Conservation (phyloP, 2,888 invertebrate species). For the Dendrolimus pini region DNA sequence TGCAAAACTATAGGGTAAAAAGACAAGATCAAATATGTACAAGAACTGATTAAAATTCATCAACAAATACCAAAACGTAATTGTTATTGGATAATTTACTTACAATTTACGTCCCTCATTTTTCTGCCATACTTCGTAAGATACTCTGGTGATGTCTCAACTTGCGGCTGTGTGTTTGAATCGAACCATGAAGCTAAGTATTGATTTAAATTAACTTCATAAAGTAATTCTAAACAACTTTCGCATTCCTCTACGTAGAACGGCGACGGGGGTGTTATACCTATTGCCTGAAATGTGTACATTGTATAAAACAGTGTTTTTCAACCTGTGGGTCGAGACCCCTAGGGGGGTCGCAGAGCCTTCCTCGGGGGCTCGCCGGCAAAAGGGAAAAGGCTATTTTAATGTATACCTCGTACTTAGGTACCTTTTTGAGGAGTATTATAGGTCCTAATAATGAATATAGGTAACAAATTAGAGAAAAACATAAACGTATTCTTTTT, state of each 20-base stretch:
- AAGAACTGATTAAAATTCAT: too few species aligned
- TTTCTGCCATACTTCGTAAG: conserved; percentile 55
- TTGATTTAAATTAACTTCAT: conserved; percentile 85
- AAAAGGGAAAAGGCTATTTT: neutral
- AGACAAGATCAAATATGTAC: too few species aligned
- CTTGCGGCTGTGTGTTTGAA: conserved; percentile 80
- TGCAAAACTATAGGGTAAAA: too few species aligned
- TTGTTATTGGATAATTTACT: conserved; percentile 19
- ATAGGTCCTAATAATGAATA: too few species aligned
- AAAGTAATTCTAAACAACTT: conserved; percentile 86
- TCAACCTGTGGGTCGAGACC: too few species aligned
- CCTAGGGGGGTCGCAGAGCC: too few species aligned
- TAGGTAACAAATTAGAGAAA: too few species aligned
- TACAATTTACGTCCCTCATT: conserved; percentile 51
- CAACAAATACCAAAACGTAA: too few species aligned
- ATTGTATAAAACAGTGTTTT: neutral
- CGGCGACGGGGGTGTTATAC: conserved; percentile 82
- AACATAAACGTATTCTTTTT: too few species aligned
- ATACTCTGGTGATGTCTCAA: conserved; percentile 52
- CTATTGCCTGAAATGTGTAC: conserved; percentile 62
- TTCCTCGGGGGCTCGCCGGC: too few species aligned
- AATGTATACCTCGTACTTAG: too few species aligned
- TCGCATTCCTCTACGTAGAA: conserved; percentile 95
- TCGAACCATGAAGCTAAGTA: conserved; percentile 82
- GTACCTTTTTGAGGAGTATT: too few species aligned